Evolutionary conservation across 1,140 invertebrate species (phyloP).

Genomic region (Littorina saxatilis): DNA sequence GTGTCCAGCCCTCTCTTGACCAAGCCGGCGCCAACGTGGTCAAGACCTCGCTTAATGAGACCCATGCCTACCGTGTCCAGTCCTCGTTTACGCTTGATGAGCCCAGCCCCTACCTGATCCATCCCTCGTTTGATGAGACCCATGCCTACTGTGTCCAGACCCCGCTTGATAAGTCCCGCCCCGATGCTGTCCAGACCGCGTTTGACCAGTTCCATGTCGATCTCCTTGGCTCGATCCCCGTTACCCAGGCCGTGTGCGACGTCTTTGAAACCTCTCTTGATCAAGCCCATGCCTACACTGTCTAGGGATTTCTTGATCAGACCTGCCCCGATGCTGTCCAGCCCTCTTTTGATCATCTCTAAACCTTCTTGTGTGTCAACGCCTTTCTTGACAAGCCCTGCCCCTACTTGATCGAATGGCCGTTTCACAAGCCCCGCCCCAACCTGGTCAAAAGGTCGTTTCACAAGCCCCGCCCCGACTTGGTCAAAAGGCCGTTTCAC

Average conservation of each 20-base stretch:
- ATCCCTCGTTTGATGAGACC: constrained; percentile 36
- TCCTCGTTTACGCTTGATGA: constrained; percentile 16
- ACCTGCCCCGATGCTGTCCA: constrained; percentile 34
- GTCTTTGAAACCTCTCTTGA: neutral
- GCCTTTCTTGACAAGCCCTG: neutral
- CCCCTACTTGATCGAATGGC: neutral
- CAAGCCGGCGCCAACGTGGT: neutral
- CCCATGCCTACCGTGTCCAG: neutral
- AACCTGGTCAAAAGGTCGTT: neutral
- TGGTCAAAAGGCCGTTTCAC: neutral
- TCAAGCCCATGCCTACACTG: constrained; percentile 20
- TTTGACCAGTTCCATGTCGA: constrained; percentile 24
- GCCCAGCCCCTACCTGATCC: constrained; percentile 18
- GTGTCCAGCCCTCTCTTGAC: constrained; percentile 22
- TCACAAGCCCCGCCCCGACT: neutral
- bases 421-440: neutral
- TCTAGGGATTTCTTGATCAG: constrained; percentile 23
- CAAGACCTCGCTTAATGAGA: neutral
- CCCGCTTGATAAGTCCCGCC: constrained; percentile 30
- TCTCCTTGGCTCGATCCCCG: neutral
- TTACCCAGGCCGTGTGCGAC: constrained; percentile 12
- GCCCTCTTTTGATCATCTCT: constrained; percentile 34
- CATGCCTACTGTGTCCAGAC: constrained; percentile 31
- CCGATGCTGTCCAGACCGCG: constrained; percentile 17
- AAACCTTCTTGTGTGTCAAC: constrained; percentile 8